phyloP scores from a whole-genome alignment of 2,113 vertebrate genomes.

The Crocuta crocuta region DNA sequence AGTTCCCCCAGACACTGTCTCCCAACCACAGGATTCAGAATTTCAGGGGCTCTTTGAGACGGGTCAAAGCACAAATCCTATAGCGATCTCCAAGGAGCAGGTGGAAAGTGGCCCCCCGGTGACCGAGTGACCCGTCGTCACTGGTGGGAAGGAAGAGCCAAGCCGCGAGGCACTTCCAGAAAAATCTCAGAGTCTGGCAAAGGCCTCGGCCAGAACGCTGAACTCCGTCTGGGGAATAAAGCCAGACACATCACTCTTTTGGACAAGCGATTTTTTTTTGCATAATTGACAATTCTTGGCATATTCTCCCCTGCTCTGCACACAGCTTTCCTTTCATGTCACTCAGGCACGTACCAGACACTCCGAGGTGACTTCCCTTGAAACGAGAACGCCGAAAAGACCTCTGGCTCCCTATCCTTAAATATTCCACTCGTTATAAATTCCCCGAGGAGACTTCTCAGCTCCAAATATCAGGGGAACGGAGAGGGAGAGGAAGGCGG shows the following conservation, averaged over 20 bases:
- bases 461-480: slow-evolving; percentile 83
- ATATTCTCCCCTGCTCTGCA: slow-evolving; percentile 82
- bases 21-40: not conserved
- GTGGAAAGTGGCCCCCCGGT: not conserved
- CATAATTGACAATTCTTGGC: slow-evolving; percentile 89
- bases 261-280: slow-evolving; percentile 81
- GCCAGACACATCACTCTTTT: slow-evolving; percentile 83
- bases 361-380: slow-evolving; percentile 88
- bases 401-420: slow-evolving; percentile 85
- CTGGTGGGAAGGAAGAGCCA: not conserved
- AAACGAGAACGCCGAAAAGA: slow-evolving; percentile 85
- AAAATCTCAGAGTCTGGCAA: slow-evolving; percentile 48
- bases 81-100: not conserved
- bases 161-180: not conserved
- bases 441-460: slow-evolving; percentile 84
- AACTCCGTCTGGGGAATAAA: slow-evolving; percentile 84
- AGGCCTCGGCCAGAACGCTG: not conserved
- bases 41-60: not conserved
- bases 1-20: not conserved
- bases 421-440: slow-evolving; percentile 89
- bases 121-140: not conserved
- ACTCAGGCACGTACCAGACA: slow-evolving; percentile 85
- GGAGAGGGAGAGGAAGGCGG: not conserved
- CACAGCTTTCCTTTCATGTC: slow-evolving; percentile 87
- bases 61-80: not conserved